Evolutionary conservation across 2,888 invertebrate genomes (phyloP), one percentile per base, ranked within the genome.

Genomic region (Drosophila kuntzei): DNA sequence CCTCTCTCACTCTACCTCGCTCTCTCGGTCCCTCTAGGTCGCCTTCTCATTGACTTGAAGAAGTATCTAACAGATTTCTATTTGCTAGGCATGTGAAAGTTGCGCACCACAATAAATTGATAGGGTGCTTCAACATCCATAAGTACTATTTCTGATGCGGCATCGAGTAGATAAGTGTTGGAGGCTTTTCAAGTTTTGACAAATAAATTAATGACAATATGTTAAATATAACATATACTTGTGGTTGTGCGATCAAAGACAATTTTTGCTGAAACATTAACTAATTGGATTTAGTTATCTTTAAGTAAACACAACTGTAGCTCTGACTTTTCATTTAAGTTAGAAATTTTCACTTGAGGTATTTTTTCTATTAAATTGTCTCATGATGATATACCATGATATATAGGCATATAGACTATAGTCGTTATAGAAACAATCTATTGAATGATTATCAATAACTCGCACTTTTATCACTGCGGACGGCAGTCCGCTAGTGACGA

Each of bases 1-100:
- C 16, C 6, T 3, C 22, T 32, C 29, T 12, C 7, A 18, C 8
- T 27, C 16, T n/a, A n/a, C n/a, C n/a, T n/a, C n/a, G n/a, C 14
- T 29, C 27, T 9, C 12, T 5, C 36, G 6, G 5, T 9, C 36
- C 5, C 25, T n/a, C 16, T 16, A 39, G 27, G 12, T n/a, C 18
- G 16, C 0, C 25, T 11, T 12, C 41, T 16, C 36, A 16, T 8
- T 22, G 32, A 39, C n/a, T 4, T 18, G 25, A 4, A 55, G 54
- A 71, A 61, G 71, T 46, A 50, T 54, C 54, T 32, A 36, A 7
- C 20, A 66, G 66, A 77, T 73, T 73, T 73, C 73, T 74, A 78
- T 74, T 74, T 78, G 60, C 53, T 20, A 3, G 47, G 50, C 74
- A 47, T 62, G 74, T 78, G 74, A 74, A 74, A 74, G 74, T 74